These are phyloP conservation scores for Balaeniceps rex DNA, from an alignment of 2,113 vertebrate species.

Conservation along the genomic window DNA sequence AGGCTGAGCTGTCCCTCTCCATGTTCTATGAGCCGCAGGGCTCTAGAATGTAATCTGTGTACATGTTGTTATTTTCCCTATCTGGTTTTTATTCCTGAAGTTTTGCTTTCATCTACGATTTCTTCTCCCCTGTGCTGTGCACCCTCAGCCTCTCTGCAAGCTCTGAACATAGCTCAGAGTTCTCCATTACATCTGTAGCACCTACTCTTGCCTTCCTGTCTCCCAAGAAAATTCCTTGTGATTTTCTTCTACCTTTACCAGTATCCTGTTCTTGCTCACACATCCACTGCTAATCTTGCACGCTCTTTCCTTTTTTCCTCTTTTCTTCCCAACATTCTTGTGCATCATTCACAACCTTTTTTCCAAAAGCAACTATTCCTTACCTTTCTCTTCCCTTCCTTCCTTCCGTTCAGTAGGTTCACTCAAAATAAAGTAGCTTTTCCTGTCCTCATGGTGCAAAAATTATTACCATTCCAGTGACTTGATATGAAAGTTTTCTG, in stretches of 20 bases:
- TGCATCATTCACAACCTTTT: not conserved
- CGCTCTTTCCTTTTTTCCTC: not conserved
- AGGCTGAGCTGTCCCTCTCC: not conserved
- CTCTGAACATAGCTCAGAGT: not conserved
- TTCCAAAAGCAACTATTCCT: not conserved
- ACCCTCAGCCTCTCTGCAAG: not conserved
- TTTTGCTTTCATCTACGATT: not conserved
- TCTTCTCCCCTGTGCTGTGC: not conserved
- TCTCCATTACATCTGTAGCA: not conserved
- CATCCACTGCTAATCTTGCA: not conserved
- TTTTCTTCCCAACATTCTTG: not conserved
- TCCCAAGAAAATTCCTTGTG: not conserved
- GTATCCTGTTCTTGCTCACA: not conserved
- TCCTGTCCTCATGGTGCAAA: not conserved
- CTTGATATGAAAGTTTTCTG: not conserved
- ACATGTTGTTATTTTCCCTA: not conserved
- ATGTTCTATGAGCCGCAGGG: too few species aligned
- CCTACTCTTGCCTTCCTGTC: not conserved
- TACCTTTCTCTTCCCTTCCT: not conserved
- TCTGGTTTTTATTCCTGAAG: not conserved
- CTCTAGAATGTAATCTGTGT: not conserved
- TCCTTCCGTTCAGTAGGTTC: not conserved
- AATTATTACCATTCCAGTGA: not conserved
- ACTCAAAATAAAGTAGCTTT: not conserved
- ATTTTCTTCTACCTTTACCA: not conserved